Evolutionary conservation across 2,797 vertebrate species (phyloP).

Genomic region (Aldrovandia affinis): DNA sequence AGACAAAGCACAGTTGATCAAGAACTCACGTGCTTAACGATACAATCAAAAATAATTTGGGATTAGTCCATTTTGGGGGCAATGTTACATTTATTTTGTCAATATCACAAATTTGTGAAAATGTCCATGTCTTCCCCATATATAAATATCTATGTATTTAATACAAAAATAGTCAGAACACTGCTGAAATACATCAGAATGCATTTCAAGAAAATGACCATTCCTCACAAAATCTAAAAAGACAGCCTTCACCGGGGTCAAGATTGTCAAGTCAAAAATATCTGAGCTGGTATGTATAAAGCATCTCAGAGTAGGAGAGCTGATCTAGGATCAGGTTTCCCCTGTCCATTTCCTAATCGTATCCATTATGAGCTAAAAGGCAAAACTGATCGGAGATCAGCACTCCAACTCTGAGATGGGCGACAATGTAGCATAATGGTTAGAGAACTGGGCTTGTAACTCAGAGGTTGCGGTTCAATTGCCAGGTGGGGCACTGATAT

Average conservation of each 20-base stretch:
- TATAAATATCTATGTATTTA: slow-evolving; percentile 38
- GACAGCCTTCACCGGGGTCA: neutral
- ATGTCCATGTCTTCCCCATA: neutral
- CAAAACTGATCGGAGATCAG: too few relatives aligned
- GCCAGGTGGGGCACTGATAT: too few relatives aligned
- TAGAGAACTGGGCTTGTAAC: too few relatives aligned
- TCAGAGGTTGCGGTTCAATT: too few relatives aligned
- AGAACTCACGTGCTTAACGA: neutral
- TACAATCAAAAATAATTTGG: neutral
- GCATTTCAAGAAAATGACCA: neutral
- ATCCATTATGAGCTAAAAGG: too few relatives aligned
- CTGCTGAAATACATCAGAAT: slow-evolving; percentile 1
- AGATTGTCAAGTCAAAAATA: slow-evolving; percentile 19
- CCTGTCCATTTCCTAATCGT: too few relatives aligned
- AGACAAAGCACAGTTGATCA: too few relatives aligned
- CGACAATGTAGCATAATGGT: too few relatives aligned
- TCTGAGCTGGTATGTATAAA: too few relatives aligned
- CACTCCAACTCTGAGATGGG: too few relatives aligned
- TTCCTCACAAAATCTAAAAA: slow-evolving; percentile 25
- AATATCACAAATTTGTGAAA: neutral
- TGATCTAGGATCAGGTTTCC: too few relatives aligned
- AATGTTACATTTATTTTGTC: neutral
- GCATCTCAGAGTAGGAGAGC: too few relatives aligned
- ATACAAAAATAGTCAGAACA: slow-evolving; percentile 36
- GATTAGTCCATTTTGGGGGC: neutral